Base-by-base conservation (phyloP, 2,888 invertebrate genomes). In the Ennomos erosarius region DNA sequence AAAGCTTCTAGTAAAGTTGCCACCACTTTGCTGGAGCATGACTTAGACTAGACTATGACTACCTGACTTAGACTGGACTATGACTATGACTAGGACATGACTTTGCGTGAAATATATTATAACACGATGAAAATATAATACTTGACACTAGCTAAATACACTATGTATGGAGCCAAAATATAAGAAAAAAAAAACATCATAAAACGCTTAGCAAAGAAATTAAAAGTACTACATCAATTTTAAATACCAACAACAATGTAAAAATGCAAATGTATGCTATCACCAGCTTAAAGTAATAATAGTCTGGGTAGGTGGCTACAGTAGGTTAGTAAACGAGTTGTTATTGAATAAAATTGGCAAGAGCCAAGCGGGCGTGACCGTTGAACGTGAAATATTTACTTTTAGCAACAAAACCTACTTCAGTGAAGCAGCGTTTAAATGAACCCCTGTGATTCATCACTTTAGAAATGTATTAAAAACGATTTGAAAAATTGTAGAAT, bases 341-440 rank as follows among this genome's bases (percentile, higher is more conserved):
- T 69, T 69, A 69, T 77, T 76, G 68, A 62, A 73, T 65, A 77
- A 74, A 63, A 67, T 62, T 70, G 69, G 67, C 66, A 65, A 64
- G 59, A 44, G 61, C 64, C 73, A 73, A 71, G 70, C 76, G 74
- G 75, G 71, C 80, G 79, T 79, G 76, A 74, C 74, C 68, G 61
- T 65, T 67, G 67, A 71, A 76, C 67, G 70, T 70, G 78, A 78
- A 82, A 82, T 81, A 81, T 86, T 86, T 85, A 83, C 79, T 80
- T 82, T 75, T 74, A 76, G 75, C 73, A 74, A 76, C 72, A 72
- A 78, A 81, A 74, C 75, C 65, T 67, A 71, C 62, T 84, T 84
- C 80, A 77, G 70, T 78, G 79, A 82, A 87, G 72, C 63, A 70
- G 66, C 61, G 65, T 75, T 74, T 73, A 85, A 83, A 84, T 83